A percentile compares a stretch with the other conserved stretches of the same genome.
These are phyloP conservation scores for Schizothorax lantsangensis DNA, from an alignment of 2,797 vertebrate species.

Conservation along the genomic window DNA sequence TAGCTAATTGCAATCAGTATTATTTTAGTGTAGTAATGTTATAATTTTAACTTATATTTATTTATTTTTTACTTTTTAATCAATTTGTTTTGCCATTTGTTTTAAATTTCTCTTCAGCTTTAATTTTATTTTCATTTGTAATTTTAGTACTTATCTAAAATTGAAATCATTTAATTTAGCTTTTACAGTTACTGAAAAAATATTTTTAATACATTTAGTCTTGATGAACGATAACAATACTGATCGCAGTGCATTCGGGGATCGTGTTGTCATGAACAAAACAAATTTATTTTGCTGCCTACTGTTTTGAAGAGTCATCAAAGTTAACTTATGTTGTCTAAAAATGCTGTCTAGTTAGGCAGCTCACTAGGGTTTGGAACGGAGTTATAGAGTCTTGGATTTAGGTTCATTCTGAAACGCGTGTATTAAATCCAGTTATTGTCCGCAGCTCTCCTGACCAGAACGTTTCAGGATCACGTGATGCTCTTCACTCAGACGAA, in stretches of 20 bases:
- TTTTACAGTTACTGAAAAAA: not conserved
- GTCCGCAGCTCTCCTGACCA: slow-evolving; percentile 87
- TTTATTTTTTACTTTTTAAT: too few relatives aligned
- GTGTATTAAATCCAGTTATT: not conserved
- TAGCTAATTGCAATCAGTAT: not conserved
- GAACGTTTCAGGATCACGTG: slow-evolving; percentile 94
- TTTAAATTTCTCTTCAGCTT: not conserved
- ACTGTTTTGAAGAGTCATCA: not conserved
- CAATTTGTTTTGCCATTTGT: too few relatives aligned
- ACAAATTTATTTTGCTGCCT: not conserved
- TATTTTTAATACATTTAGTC: not conserved
- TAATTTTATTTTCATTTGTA: not conserved
- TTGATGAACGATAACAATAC: not conserved
- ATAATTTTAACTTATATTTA: too few relatives aligned
- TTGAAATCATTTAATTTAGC: not conserved
- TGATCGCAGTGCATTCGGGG: not conserved
- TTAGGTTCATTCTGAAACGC: not conserved
- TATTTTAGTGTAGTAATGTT: not conserved
- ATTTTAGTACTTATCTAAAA: not conserved
- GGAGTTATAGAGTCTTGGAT: not conserved
- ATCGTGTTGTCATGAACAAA: not conserved
- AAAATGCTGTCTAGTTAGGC: too few relatives aligned
- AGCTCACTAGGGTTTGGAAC: too few relatives aligned
- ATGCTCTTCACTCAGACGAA: slow-evolving; percentile 98
- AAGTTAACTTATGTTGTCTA: too few relatives aligned